These are phyloP conservation scores for Drosophila engyochracea DNA, from an alignment of 2,888 invertebrate species.

Conservation along the genomic window DNA sequence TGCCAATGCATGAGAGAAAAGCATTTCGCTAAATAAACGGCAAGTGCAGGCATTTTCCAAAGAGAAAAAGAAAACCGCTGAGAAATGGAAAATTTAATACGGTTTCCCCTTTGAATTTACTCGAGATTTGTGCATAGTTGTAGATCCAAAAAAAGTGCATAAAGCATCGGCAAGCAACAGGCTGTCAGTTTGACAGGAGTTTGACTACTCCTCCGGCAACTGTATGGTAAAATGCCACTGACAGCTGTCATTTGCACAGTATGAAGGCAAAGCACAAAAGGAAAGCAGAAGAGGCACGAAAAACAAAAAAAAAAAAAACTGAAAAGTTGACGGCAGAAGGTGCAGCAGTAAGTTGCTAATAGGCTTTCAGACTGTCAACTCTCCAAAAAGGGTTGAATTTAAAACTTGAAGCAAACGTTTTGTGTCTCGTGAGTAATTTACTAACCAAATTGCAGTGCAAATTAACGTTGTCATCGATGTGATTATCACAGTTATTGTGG, in stretches of 20 bases:
- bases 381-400: conserved; percentile 29
- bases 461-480: conserved; percentile 51
- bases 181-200: conserved; percentile 65
- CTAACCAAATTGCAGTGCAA: conserved; percentile 26
- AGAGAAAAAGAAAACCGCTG: background rate
- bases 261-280: conserved; percentile 9
- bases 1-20: conserved; percentile 23
- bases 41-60: background rate
- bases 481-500: conserved; percentile 67
- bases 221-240: conserved; percentile 66
- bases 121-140: conserved; percentile 17
- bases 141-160: conserved; percentile 24
- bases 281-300: conserved; percentile 1
- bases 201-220: conserved; percentile 29
- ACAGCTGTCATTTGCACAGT: conserved; percentile 74
- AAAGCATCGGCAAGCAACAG: conserved; percentile 62
- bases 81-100: conserved; percentile 1
- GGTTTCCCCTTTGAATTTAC: background rate
- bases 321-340: conserved; percentile 30
- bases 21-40: background rate
- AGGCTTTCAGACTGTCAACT: conserved; percentile 33
- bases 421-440: conserved; percentile 37
- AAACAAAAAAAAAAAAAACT: background rate
- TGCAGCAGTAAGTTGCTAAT: conserved; percentile 43
- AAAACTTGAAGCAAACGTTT: conserved; percentile 7